These are phyloP conservation scores for Avahi laniger DNA, from an alignment of 2,797 vertebrate species.

Conservation along the genomic window DNA sequence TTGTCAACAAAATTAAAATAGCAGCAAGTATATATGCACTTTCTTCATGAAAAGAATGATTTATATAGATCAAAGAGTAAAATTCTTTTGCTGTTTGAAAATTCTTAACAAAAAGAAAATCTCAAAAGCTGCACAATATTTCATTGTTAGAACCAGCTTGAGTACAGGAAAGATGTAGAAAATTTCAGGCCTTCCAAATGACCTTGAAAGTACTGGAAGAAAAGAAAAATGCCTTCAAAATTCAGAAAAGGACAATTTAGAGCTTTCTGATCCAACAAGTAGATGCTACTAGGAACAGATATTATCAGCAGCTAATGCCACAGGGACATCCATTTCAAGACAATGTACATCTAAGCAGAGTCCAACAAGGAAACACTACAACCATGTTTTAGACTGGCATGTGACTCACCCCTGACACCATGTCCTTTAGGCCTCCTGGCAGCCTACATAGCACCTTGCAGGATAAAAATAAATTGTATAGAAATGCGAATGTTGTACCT, in stretches of 20 bases:
- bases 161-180: not conserved
- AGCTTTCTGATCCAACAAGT: not conserved
- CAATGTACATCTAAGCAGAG: not conserved
- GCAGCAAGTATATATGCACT: not conserved
- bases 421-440: not conserved
- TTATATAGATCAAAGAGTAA: not conserved
- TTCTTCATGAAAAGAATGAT: not conserved
- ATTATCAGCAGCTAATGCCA: not conserved
- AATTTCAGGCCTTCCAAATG: not conserved
- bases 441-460: not conserved
- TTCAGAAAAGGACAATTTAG: not conserved
- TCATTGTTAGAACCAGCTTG: not conserved
- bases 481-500: not conserved
- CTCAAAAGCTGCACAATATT: not conserved
- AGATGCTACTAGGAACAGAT: not conserved
- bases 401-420: not conserved
- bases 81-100: not conserved
- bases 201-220: not conserved
- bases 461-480: not conserved
- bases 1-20: not conserved
- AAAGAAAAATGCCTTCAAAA: not conserved
- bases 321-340: not conserved
- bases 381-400: accelerated
- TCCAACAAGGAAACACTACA: not conserved
- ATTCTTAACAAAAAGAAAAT: not conserved